A percentile compares a stretch with the other conserved stretches of the same genome.
Evolutionary conservation across 2,797 vertebrate species (phyloP).

Genomic region (Coilia nasus): DNA sequence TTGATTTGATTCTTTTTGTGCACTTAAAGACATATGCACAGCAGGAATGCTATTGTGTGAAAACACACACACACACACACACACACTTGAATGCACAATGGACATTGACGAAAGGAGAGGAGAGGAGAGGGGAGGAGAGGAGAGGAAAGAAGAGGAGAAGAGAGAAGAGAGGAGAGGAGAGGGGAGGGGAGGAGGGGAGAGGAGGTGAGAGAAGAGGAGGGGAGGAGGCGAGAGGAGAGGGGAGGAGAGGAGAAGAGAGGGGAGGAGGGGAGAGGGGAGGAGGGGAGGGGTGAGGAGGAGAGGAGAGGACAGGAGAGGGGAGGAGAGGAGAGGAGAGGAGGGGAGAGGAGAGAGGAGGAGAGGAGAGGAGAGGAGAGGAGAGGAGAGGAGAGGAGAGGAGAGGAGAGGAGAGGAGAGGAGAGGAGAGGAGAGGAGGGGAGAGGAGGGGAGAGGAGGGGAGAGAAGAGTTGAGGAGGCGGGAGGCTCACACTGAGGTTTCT

Average conservation of each 20-base stretch:
- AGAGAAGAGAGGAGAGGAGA: not conserved
- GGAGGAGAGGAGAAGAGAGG: not conserved
- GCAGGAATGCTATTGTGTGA: too few species aligned
- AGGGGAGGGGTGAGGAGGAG: not conserved
- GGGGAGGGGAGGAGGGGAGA: too few species aligned
- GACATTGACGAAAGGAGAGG: too few species aligned
- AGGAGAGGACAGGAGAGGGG: not conserved
- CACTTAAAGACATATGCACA: too few species aligned
- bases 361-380: not conserved
- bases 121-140: too few species aligned
- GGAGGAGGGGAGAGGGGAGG: not conserved
- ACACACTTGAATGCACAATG: too few species aligned
- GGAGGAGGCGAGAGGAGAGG: not conserved
- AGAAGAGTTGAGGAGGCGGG: not conserved
- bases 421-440: not conserved
- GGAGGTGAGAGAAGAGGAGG: not conserved
- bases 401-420: not conserved
- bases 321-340: constrained; percentile 24
- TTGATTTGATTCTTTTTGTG: too few species aligned
- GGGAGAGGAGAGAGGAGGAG: not conserved
- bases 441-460: not conserved
- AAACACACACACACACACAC: too few species aligned
- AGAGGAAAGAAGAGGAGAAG: not conserved
- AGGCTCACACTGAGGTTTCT: not conserved
- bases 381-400: not conserved